Base-by-base conservation (phyloP, 1,140 invertebrate species). In the Bacillus rossius region DNA sequence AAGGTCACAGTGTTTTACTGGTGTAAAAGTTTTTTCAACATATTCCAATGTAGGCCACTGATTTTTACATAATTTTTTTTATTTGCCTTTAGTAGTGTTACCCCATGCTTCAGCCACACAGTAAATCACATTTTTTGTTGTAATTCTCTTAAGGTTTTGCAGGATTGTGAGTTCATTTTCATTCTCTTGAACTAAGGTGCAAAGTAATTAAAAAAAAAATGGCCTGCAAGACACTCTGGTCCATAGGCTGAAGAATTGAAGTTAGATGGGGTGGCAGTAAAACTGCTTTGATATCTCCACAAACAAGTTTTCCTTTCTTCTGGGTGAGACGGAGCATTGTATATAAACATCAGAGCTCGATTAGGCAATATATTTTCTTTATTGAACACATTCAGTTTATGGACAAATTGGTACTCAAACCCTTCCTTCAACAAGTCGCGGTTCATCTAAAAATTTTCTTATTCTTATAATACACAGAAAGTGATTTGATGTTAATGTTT, bases 231-330 rank as follows among this genome's bases (percentile, higher is more conserved):
- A 51, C 57, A 8, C 42, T 29, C 64, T 73, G 70, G 56, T 76
- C 66, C 67, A 74, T 73, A 37, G 70, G 67, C 64, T 71, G 71
- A 38, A 75, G 71, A 41, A 69, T 61, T 50, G 73, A 61, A 51
- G 69, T 73, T 41, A 67, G 65, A 55, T 75, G 75, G 60, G 71
- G 68, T 52, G 73, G 71, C 55, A 76, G 60, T 68, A 70, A 75
- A 64, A 71, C 69, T 26, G 66, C 65, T 61, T 65, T 69, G 58
- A 73, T 69, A 47, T 59, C 37, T 10, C 40, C 55, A 50, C 41
- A 16, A 29, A 43, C 37, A 13, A 55, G 55, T 38, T 58, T n/a
- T n/a, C 19, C 38, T 23, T 17, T n/a, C 56, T 51, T 58, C 49
- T 38, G 56, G 56, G 20, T 58, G 56, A 2, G 56, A 58, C 20